phyloP scores from a whole-genome alignment of 2,797 vertebrate species.

The Gambusia yucatana region DNA sequence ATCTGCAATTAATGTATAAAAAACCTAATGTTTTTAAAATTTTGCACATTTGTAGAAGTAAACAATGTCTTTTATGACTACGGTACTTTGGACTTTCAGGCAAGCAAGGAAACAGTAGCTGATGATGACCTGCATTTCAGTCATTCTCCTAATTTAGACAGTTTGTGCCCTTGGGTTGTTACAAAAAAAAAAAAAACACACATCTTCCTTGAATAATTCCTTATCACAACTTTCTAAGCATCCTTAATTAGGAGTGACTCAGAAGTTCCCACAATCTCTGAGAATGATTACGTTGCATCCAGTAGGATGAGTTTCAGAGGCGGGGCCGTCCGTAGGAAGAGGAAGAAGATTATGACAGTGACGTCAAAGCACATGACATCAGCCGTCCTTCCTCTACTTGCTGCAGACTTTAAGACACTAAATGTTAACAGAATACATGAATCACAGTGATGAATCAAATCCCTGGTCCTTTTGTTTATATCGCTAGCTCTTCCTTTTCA shows the following conservation, averaged over 20 bases:
- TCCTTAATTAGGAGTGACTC: conserved; percentile 42
- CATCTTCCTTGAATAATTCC: background rate
- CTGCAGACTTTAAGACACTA: conserved; percentile 17
- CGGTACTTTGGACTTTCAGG: background rate
- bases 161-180: background rate
- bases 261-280: conserved; percentile 56
- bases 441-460: background rate
- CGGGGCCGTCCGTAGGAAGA: conserved; percentile 40
- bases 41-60: background rate
- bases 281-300: conserved; percentile 54
- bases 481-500: background rate
- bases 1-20: background rate
- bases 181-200: conserved; percentile 35
- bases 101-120: background rate
- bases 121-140: background rate
- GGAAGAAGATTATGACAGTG: conserved; percentile 25
- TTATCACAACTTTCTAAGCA: conserved; percentile 4
- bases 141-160: background rate
- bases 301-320: conserved; percentile 27
- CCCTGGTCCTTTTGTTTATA: background rate
- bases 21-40: background rate
- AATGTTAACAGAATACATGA: conserved; percentile 5
- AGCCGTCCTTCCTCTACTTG: conserved; percentile 18
- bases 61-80: background rate
- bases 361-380: conserved; percentile 61